Evolutionary conservation across 1,140 invertebrate genomes (phyloP), one percentile per base, ranked within the genome.

Genomic region (Drosophila truncata): DNA sequence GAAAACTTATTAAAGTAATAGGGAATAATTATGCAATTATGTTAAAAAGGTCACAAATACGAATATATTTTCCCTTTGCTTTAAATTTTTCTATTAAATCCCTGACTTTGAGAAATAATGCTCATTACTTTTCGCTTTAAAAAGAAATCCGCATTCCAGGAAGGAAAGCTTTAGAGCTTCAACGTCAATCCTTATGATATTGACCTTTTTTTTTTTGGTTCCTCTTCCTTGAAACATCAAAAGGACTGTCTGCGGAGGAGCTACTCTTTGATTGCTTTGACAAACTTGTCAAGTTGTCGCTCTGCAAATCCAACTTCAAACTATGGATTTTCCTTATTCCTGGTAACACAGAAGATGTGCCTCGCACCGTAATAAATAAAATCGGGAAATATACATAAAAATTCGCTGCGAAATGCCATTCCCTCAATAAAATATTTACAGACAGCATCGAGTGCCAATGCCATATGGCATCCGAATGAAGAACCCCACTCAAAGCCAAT

Each of bases 371-470:
- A 23, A 58, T 50, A 78, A 70, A 63, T 49, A 58, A 58, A 69
- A 70, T 78, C 57, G 20, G 50, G 25, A 52, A 49, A 33, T 57
- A 63, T 74, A 63, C 59, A 49, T 57, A 57, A 63, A 63, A 58
- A 27, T 23, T 35, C 35, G n/a, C 41, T 31, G 41, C 18, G 29
- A 42, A 74, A 46, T 49, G 31, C 4, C 11, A 23, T 52, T 49
- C 13, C 70, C 37, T 20, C 29, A 46, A 72, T 57, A 55, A 78
- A 78, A 70, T 70, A 78, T 78, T 78, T 58, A 78, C 42, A 58
- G 23, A 20, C n/a, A 18, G 14, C 16, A 41, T 11, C 8, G 69
- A 57, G 39, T 29, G 44, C 11, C 25, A 46, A 18, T 5, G 39
- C 27, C 57, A 33, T 63, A 64, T 66, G 64, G 41, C 18, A 23